These are phyloP conservation scores for Polydrusus cervinus DNA, from an alignment of 2,888 invertebrate species.

Conservation along the genomic window DNA sequence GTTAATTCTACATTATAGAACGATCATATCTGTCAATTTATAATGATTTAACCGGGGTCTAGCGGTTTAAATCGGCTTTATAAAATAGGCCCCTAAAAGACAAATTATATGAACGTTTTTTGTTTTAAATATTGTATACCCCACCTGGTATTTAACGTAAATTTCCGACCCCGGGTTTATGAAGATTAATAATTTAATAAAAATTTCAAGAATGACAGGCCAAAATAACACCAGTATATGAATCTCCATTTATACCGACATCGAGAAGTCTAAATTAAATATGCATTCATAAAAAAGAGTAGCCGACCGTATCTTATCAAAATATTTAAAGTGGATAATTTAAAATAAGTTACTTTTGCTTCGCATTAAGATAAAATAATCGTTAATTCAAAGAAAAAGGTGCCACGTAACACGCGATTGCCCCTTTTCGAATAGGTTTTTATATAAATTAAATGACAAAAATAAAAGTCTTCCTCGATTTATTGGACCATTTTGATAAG, in stretches of 20 bases:
- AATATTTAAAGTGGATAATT: conserved; percentile 32
- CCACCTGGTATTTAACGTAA: no score
- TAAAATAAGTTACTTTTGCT: conserved; percentile 23
- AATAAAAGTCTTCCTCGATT: conserved; percentile 21
- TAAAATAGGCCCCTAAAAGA: no score
- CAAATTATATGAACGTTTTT: no score
- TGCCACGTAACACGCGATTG: conserved; percentile 44
- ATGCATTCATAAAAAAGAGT: conserved; percentile 19
- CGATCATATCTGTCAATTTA: no score
- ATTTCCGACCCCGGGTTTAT: no score
- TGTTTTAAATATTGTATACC: no score
- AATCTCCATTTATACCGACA: neutral
- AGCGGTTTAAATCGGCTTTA: no score
- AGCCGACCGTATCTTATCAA: conserved; percentile 40
- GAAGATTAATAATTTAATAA: no score
- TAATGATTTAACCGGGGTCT: no score
- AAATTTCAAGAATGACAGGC: no score
- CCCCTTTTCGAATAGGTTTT: conserved; percentile 30
- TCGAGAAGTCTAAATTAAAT: neutral
- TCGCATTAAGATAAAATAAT: conserved; percentile 41
- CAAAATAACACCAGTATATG: neutral
- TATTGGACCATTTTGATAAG: conserved; percentile 41
- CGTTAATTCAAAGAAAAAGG: conserved; percentile 31
- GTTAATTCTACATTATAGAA: no score
- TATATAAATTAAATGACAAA: conserved; percentile 32